Evolutionary conservation across 2,113 vertebrate species (phyloP).

Genomic region (Tachysurus vachellii): DNA sequence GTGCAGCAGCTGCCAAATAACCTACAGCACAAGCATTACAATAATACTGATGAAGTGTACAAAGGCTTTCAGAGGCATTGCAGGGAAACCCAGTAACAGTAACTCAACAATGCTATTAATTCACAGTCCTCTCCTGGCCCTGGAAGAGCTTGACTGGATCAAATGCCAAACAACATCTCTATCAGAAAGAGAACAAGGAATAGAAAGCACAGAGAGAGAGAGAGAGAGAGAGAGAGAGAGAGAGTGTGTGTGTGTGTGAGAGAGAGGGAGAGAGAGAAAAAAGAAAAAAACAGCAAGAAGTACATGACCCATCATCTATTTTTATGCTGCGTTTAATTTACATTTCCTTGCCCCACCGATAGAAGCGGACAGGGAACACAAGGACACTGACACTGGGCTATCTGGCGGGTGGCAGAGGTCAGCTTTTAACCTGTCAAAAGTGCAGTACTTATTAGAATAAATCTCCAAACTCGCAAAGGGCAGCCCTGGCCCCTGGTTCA

Average conservation of each 20-base stretch:
- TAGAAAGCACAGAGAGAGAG: background rate
- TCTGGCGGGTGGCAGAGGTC: slow-evolving; percentile 71
- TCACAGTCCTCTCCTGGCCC: slow-evolving; percentile 68
- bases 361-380: slow-evolving; percentile 79
- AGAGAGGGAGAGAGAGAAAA: slow-evolving; percentile 45
- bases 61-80: slow-evolving; percentile 85
- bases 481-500: slow-evolving; percentile 67
- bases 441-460: slow-evolving; percentile 83
- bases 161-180: slow-evolving; percentile 46
- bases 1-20: slow-evolving; percentile 96
- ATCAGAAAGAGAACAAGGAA: slow-evolving; percentile 16
- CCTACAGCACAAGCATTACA: slow-evolving; percentile 94
- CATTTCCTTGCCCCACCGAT: slow-evolving; percentile 77
- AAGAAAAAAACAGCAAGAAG: slow-evolving; percentile 60
- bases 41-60: slow-evolving; percentile 94
- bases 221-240: slow-evolving; percentile 25
- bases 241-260: background rate
- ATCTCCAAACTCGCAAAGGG: slow-evolving; percentile 79
- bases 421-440: slow-evolving; percentile 80
- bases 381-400: slow-evolving; percentile 75
- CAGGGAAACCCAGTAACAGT: slow-evolving; percentile 82
- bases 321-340: slow-evolving; percentile 80
- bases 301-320: slow-evolving; percentile 81
- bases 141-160: slow-evolving; percentile 60
- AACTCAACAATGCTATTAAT: slow-evolving; percentile 81